phyloP scores from a whole-genome alignment of 2,797 vertebrate species.

The Anas flavirostris region DNA sequence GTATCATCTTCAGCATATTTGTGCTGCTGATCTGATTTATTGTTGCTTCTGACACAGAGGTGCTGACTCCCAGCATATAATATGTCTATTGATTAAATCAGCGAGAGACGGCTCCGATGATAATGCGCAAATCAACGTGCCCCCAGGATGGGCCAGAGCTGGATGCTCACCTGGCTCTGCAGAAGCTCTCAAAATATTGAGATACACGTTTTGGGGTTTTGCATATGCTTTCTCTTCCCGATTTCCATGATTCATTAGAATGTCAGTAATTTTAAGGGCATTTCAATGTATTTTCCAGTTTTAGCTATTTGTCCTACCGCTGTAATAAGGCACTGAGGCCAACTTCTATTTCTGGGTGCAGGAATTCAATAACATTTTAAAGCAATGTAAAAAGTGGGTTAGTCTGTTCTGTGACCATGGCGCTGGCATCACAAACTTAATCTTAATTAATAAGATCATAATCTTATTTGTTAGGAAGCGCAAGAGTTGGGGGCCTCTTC shows the following conservation, averaged over 20 bases:
- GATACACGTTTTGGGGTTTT: background rate
- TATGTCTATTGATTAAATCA: background rate
- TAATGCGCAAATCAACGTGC: background rate
- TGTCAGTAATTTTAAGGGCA: background rate
- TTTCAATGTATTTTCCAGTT: background rate
- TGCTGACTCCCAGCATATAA: background rate
- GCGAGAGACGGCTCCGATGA: background rate
- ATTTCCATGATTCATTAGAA: background rate
- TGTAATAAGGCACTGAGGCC: background rate
- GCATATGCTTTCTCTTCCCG: background rate
- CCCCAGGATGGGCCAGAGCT: background rate
- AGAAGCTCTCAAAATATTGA: background rate
- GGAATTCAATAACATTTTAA: background rate
- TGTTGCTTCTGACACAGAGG: background rate
- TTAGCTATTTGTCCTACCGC: background rate
- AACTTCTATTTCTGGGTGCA: background rate
- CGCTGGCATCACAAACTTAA: background rate
- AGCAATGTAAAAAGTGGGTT: background rate
- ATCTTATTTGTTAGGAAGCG: background rate
- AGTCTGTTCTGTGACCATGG: background rate
- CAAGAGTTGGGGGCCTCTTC: background rate
- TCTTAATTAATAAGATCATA: too few relatives aligned
- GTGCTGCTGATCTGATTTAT: background rate
- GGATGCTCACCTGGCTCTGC: accelerated
- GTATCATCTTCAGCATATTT: background rate